Evolutionary conservation across 2,113 vertebrate species (phyloP), one percentile per base, ranked within the genome.

Genomic region (Vidua macroura): DNA sequence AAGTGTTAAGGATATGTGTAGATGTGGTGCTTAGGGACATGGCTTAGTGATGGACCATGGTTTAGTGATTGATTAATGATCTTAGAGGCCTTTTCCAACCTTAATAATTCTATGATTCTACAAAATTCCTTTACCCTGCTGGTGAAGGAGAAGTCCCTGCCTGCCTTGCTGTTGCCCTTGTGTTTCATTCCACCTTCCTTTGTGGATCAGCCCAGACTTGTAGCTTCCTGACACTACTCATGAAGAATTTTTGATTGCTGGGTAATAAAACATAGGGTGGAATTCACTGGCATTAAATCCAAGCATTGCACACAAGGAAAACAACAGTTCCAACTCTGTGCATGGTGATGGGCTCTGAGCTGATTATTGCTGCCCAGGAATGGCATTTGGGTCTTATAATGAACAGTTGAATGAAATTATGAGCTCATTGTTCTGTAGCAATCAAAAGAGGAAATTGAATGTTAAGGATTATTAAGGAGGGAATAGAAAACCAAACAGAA

Each of bases 401-500:
- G 88, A 92, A 83, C 79, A 94, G 63, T 28, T 67, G 92, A 95
- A 96, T 94, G 85, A 88, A 95, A 96, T 96, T 95, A 94, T 37
- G 88, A 86, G 83, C 86, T 96, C 59, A 55, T 77, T 96, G 83
- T 78, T 78, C 51, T 86, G 31, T 39, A 81, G 86, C 68, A 95
- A 94, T 93, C 95, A 90, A 83, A 94, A 88, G 90, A 91, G 74
- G 90, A 94, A 93, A 96, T 90, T 91, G 90, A 94, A 94, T 84
- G 84, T 92, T 96, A 87, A 66, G 55, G 88, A 76, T 96, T 96
- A 96, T 95, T 96, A 93, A 95, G 95, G 72, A 93, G 92, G 52
- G 83, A 94, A 79, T 93, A 93, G 92, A 93, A 95, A 95, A 28
- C 28, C 83, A 94, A 96, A 86, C 75, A 94, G 85, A 94, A 96